Percentiles rank a stretch among this genome's conserved stretches.
phyloP scores from a whole-genome alignment of 35 echinoderm and acorn worm genomes.

The Holothuria glaberrima region DNA sequence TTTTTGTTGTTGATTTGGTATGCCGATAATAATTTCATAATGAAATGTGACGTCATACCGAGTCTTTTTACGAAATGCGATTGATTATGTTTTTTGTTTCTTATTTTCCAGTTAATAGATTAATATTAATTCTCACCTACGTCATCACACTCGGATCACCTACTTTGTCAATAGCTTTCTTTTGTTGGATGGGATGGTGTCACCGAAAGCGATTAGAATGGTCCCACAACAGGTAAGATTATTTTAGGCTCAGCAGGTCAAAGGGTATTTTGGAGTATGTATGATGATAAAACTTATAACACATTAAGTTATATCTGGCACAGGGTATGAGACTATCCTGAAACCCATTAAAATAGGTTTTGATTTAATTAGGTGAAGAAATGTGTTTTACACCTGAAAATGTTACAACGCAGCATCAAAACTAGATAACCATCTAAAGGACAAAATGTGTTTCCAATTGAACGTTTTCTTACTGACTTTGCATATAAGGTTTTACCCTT shows the following conservation, averaged over 20 bases:
- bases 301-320: no score
- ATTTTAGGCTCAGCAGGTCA: background rate
- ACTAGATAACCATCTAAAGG: no score
- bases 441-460: no score
- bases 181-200: constrained; percentile 47
- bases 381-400: background rate
- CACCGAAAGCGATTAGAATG: constrained; percentile 36
- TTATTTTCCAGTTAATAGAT: constrained; percentile 1
- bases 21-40: no score
- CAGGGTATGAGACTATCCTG: background rate
- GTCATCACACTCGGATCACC: constrained; percentile 42
- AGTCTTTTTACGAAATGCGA: no score
- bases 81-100: background rate
- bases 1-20: no score
- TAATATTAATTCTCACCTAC: constrained; percentile 25
- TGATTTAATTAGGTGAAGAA: background rate
- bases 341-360: background rate
- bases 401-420: background rate
- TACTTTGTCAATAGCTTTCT: constrained; percentile 4
- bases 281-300: background rate
- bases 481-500: no score
- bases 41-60: no score
- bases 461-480: no score
- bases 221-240: constrained; percentile 36
- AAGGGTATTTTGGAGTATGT: background rate